These are phyloP conservation scores for Rhombomys opimus DNA, from an alignment of 2,113 vertebrate genomes.

Conservation along the genomic window DNA sequence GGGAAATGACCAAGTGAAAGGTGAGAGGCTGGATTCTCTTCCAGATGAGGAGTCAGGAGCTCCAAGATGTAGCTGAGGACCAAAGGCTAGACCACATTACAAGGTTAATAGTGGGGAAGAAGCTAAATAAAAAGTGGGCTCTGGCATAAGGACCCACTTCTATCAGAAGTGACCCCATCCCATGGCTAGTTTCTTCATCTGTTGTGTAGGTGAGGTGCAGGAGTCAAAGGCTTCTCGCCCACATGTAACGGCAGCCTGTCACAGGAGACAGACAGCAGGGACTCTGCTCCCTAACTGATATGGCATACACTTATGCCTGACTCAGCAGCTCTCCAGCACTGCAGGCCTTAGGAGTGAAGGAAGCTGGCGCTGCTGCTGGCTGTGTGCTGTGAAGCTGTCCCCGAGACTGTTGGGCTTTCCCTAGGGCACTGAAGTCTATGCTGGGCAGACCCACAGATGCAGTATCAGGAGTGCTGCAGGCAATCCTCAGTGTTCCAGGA, in stretches of 20 bases:
- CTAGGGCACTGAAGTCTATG: too few relatives aligned
- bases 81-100: background rate
- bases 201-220: constrained; percentile 10
- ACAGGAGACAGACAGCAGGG: background rate
- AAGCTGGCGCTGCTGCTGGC: background rate
- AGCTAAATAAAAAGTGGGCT: constrained; percentile 9
- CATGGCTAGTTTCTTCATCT: constrained; percentile 18
- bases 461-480: constrained; percentile 90
- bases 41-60: constrained; percentile 49
- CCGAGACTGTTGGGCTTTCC: background rate
- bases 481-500: constrained; percentile 90
- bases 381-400: background rate
- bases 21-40: constrained; percentile 31
- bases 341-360: constrained; percentile 87
- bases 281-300: constrained; percentile 89
- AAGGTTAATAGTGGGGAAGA: constrained; percentile 44
- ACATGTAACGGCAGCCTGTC: constrained; percentile 66
- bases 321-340: constrained; percentile 94
- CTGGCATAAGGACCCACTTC: constrained; percentile 8
- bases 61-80: constrained; percentile 28
- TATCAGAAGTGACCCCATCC: background rate
- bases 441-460: constrained; percentile 89
- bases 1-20: background rate
- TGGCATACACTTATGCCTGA: constrained; percentile 94
- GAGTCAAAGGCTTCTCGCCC: background rate